These are phyloP conservation scores for Caradrina clavipalpis DNA, from an alignment of 2,888 invertebrate species.

Conservation along the genomic window DNA sequence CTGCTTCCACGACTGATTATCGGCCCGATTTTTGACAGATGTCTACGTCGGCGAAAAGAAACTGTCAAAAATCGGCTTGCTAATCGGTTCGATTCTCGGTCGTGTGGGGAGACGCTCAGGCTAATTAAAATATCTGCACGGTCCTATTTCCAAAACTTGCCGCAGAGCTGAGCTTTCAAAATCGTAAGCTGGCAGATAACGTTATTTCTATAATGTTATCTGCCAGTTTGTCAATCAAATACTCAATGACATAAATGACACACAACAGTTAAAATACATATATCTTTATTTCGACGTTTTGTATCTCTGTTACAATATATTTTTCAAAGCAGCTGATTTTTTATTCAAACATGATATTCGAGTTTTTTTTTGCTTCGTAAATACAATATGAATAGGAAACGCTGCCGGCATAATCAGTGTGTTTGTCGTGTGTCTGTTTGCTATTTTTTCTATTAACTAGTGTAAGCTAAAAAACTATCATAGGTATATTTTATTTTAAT, in stretches of 20 bases:
- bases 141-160: too few relatives aligned
- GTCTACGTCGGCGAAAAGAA: too few relatives aligned
- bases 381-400: conserved; percentile 1
- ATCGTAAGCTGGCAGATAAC: too few relatives aligned
- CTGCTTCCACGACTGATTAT: too few relatives aligned
- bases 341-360: neutral
- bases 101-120: too few relatives aligned
- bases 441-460: neutral
- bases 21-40: too few relatives aligned
- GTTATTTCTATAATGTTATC: neutral
- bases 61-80: too few relatives aligned
- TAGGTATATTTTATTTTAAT: neutral
- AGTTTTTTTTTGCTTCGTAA: neutral
- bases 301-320: neutral
- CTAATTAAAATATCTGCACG: too few relatives aligned
- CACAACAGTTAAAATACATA: too few relatives aligned
- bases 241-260: neutral
- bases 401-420: conserved; percentile 6
- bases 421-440: neutral
- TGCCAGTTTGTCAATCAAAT: neutral
- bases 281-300: neutral
- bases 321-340: conserved; percentile 1
- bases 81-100: too few relatives aligned
- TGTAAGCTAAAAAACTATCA: neutral
- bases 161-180: too few relatives aligned